Conservation (phyloP, 37 sponge, comb jelly and placozoan genomes). For the Halichondria panicea region DNA sequence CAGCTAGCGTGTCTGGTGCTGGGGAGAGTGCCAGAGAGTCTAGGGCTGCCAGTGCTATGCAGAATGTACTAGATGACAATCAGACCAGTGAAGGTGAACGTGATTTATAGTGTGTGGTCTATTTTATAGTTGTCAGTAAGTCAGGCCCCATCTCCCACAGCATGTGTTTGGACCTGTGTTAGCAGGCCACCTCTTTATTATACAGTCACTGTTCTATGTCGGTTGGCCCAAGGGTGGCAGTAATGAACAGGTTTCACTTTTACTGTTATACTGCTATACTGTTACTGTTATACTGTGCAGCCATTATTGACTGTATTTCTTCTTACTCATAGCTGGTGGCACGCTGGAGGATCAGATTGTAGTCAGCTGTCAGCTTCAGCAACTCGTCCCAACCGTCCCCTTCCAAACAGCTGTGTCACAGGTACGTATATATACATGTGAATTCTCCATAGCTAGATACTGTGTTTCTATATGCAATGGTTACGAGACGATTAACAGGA, state of each 20-base stretch:
- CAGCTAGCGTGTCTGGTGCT: slow-evolving; percentile 5
- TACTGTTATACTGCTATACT: neutral
- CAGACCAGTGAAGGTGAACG: slow-evolving; percentile 40
- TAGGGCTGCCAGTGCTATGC: slow-evolving; percentile 65
- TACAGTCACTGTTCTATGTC: no score
- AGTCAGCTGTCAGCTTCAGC: slow-evolving; percentile 31
- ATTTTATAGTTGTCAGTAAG: neutral
- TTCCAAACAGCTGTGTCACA: slow-evolving; percentile 53
- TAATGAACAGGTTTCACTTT: neutral
- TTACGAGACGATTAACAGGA: no score
- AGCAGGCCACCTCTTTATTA: neutral
- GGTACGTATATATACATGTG: no score
- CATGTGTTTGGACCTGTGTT: neutral
- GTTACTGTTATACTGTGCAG: no score
- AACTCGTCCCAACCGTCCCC: slow-evolving; percentile 13
- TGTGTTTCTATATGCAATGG: no score
- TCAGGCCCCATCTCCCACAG: neutral
- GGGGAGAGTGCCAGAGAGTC: slow-evolving; percentile 59
- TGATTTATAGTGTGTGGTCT: neutral
- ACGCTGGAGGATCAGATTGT: slow-evolving; percentile 44
- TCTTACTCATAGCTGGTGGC: neutral
- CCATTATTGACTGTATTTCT: no score
- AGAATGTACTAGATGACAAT: slow-evolving; percentile 29
- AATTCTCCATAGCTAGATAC: no score
- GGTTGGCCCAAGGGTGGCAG: no score